Base-by-base conservation (phyloP, 2,797 vertebrate genomes). In the Protonibea diacanthus region DNA sequence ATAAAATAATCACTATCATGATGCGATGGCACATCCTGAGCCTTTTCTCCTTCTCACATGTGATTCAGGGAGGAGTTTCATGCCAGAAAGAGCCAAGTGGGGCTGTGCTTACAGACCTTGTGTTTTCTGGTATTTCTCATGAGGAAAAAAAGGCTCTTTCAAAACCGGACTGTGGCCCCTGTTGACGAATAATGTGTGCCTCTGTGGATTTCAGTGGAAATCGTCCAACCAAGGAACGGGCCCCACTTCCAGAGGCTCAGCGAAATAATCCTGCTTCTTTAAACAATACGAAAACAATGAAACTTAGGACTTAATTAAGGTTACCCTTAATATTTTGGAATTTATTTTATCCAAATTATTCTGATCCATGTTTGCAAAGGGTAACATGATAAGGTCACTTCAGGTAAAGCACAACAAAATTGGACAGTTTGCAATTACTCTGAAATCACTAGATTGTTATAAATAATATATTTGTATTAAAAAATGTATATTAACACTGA, bases 11-110 rank as follows among this genome's bases (percentile, higher is more conserved):
- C 51, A 23, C 69, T 76, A 64, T 84, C 64, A 80, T 60, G 69
- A 71, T 81, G 73, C 18, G 23, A 83, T 58, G 74, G 65, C 66
- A 77, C 82, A 61, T 68, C 55, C 61, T 81, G 71, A 86, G 77
- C 80, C 74, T 74, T 82, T 82, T 66, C 63, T 74, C 79, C 64
- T 44, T 67, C 76, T 59, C 55, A 67, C 92, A 92, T 90, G 91
- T 93, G 90, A 92, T 89, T 18, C 76, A 85, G 90, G 93, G 92
- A 93, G 91, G 91, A 92, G 92, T 88, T 84, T 85, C 20, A 71
- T 20, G 20, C 48, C 61, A 76, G 65, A 10, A 27, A 60, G 58
- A 79, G 56, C 64, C 58, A 71, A 82, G 53, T 2, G 4, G 73
- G 79, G 77, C 65, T 20, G 67, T 82, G 76, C 85, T 86, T 66